Percentiles rank a stretch among this genome's conserved stretches.
phyloP scores from a whole-genome alignment of 2,888 invertebrate genomes.

The Latrodectus hesperus region DNA sequence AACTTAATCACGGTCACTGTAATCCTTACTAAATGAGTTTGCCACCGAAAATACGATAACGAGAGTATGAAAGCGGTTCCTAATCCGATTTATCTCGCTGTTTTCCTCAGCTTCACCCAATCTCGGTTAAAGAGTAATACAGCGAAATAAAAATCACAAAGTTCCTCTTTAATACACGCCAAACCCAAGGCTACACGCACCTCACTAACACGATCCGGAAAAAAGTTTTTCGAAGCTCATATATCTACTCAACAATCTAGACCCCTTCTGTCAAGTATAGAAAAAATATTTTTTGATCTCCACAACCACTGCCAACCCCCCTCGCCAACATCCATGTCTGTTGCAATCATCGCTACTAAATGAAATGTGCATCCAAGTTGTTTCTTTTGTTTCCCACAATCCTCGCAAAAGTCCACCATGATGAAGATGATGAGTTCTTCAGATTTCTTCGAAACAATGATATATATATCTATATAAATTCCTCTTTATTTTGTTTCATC shows the following conservation, averaged over 20 bases:
- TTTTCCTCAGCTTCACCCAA: background rate
- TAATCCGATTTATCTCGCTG: slow-evolving; percentile 26
- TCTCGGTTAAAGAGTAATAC: slow-evolving; percentile 20
- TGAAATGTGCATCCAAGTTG: background rate
- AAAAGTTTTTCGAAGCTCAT: too few species aligned
- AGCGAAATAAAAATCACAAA: slow-evolving; percentile 35
- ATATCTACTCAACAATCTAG: too few species aligned
- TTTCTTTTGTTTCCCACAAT: background rate
- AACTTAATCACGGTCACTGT: slow-evolving; percentile 25
- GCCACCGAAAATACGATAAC: slow-evolving; percentile 31
- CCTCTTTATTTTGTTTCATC: too few species aligned
- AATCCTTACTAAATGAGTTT: slow-evolving; percentile 40
- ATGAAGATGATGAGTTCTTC: too few species aligned
- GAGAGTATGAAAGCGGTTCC: slow-evolving; percentile 5
- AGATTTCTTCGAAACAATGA: too few species aligned
- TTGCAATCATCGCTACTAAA: too few species aligned
- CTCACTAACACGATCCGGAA: too few species aligned
- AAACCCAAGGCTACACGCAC: background rate
- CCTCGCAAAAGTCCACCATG: background rate
- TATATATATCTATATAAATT: too few species aligned
- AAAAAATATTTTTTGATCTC: too few species aligned
- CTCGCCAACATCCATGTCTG: too few species aligned
- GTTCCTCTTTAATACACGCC: background rate
- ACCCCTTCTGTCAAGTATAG: too few species aligned
- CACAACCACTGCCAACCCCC: too few species aligned